A percentile compares a stretch with the other conserved stretches of the same genome.
Evolutionary conservation across 2,888 invertebrate genomes (phyloP).

Genomic region (Acanthoscelides obtectus): DNA sequence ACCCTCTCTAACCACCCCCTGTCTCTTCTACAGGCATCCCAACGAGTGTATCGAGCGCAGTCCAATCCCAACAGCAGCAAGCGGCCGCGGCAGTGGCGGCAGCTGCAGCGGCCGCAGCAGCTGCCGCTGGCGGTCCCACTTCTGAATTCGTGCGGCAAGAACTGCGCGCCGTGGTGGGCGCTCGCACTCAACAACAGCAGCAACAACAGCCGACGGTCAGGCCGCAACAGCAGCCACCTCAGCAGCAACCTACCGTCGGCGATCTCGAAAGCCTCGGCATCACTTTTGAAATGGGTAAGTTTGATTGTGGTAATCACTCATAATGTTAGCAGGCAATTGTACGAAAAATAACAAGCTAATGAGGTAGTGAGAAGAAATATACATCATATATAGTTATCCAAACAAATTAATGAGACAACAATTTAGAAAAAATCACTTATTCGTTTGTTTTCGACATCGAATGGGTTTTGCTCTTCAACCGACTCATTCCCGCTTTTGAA

Average conservation of each 20-base stretch:
- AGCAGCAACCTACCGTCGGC: slow-evolving; percentile 45
- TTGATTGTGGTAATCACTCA: too few species aligned
- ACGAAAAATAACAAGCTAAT: too few species aligned
- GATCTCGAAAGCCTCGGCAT: slow-evolving; percentile 68
- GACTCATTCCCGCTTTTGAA: too few species aligned
- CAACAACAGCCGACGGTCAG: slow-evolving; percentile 16
- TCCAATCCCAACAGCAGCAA: slow-evolving; percentile 4
- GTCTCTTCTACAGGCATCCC: slow-evolving; percentile 11
- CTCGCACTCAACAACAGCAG: slow-evolving; percentile 57
- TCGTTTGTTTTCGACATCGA: too few species aligned
- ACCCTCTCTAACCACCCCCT: too few species aligned
- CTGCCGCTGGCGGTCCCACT: slow-evolving; percentile 56
- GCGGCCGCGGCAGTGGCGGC: neutral
- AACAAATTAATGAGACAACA: too few species aligned
- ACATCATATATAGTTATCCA: too few species aligned
- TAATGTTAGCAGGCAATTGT: too few species aligned
- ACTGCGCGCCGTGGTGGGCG: slow-evolving; percentile 82
- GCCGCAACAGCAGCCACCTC: slow-evolving; percentile 24
- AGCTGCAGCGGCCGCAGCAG: slow-evolving; percentile 52
- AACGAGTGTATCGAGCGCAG: slow-evolving; percentile 7
- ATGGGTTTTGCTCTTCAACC: too few species aligned
- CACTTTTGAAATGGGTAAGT: slow-evolving; percentile 65
- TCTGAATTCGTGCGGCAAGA: slow-evolving; percentile 91
- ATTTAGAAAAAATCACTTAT: too few species aligned
- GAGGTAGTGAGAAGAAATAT: too few species aligned